Base-by-base conservation (phyloP, 2,113 vertebrate species). In the Amphiprion percula region DNA sequence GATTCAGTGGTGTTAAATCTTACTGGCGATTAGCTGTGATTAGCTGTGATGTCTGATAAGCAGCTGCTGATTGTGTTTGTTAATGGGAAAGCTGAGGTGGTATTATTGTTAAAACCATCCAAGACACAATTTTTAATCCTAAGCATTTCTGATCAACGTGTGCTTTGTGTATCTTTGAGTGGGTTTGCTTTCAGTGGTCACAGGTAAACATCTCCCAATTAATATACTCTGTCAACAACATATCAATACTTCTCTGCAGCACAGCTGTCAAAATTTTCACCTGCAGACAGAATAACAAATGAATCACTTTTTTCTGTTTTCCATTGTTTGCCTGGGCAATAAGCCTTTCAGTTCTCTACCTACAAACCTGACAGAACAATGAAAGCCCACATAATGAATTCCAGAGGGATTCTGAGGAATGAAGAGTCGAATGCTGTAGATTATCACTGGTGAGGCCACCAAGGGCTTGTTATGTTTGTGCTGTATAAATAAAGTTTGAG, bases 371-470 rank as follows among this genome's bases (percentile, higher is more conserved):
- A 83, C 79, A 68, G 63, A 88, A 85, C 80, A 91, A 84, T 87
- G 73, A 73, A 78, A 76, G 79, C 66, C 83, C 55, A 59, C 83
- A 80, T 89, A 91, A 92, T 93, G 72, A 88, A 92, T 85, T 91
- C 89, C 86, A 73, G 67, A 69, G 88, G 88, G 91, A 87, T 73
- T 77, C 37, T 60, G 84, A 88, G 79, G 80, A 88, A 87, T 85
- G 76, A 77, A 79, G 68, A n/a, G 72, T 80, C 68, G 86, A 67
- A 62, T 86, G 87, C 67, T 73, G 83, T 73, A 89, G 87, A 91
- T 92, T 87, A 89, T 82, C 75, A 63, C 76, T 53, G 68, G 26
- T 11, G 74, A 72, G 71, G 76, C 85, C 85, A 87, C 83, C 49
- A 21, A 82, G 75, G 77, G 55, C 85, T 87, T 72, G 82, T 82